phyloP scores from a whole-genome alignment of 2,888 invertebrate species.

The Trichogramma evanescens region DNA sequence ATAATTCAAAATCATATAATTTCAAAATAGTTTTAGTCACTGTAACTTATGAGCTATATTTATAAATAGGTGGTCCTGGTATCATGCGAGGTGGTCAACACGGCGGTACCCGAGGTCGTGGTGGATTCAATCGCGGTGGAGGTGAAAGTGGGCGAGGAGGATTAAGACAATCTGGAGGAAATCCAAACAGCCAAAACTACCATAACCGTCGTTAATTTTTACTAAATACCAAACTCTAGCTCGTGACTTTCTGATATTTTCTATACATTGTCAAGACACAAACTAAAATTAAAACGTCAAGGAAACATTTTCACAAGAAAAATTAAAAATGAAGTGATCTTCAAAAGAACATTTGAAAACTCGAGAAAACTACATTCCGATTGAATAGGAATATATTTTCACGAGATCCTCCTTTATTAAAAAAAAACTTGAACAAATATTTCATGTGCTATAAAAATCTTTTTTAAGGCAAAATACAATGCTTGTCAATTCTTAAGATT shows the following conservation, averaged over 20 bases:
- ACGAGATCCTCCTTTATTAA: slow-evolving; percentile 18
- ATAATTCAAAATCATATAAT: not conserved
- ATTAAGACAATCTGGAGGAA: slow-evolving; percentile 41
- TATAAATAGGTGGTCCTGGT: slow-evolving; percentile 37
- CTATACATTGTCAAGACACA: not conserved
- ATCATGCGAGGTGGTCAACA: slow-evolving; percentile 42
- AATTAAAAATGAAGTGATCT: slow-evolving; percentile 6
- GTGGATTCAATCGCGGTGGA: slow-evolving; percentile 38
- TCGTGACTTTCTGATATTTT: no score
- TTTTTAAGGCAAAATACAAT: slow-evolving; percentile 18
- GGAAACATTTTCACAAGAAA: slow-evolving; percentile 4
- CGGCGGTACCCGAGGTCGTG: slow-evolving; percentile 39
- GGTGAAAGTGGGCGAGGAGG: slow-evolving; percentile 40
- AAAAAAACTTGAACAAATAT: slow-evolving; percentile 11
- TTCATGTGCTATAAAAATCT: slow-evolving; percentile 19
- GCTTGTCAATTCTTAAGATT: slow-evolving; percentile 19
- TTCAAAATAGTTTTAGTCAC: not conserved
- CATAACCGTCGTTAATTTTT: slow-evolving; percentile 42
- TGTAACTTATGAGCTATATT: not conserved
- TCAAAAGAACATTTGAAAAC: slow-evolving; percentile 5
- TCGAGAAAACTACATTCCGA: slow-evolving; percentile 22
- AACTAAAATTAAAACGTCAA: slow-evolving; percentile 12
- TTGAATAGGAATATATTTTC: slow-evolving; percentile 21
- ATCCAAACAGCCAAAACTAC: slow-evolving; percentile 39
- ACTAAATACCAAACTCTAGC: slow-evolving; percentile 5